Base-by-base conservation (phyloP, 2,797 vertebrate genomes). In the Carcharodon carcharias region DNA sequence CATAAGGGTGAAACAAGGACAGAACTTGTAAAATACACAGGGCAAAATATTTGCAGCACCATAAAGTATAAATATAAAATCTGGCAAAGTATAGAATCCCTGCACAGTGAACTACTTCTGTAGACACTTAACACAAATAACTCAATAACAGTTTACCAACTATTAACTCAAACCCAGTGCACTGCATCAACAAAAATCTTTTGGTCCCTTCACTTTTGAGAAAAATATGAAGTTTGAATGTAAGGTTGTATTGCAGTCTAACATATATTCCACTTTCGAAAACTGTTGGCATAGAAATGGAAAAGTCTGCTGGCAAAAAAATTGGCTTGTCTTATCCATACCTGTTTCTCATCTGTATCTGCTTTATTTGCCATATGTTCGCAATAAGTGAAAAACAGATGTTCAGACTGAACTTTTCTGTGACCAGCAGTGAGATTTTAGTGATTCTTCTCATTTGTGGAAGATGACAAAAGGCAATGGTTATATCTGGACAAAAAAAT, bases 301-400 rank as follows among this genome's bases (percentile, higher is more conserved):
- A 58, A 61, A 58, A 61, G 56, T 91, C 54, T 91, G 56, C 88
- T 91, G 88, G 26, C 45, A 9, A 40, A 26, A 14, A 58, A 91
- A 35, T 50, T 91, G 31, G 88, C 56, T 58, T 61, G 3, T 56
- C 88, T 58, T 56, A 35, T 58, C 88, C 54, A 12, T 91, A 91
- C 88, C 88, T 56, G 54, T 35, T 56, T 35, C 14, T 91, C 88
- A 91, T 91, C 88, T 91, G 88, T 91, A 56, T 61, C 54, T 58
- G 54, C 56, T 89, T 91, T 58, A 58, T 91, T 91, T 91, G 88
- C 54, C 88, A 91, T 91, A 58, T 35, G 88, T 91, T 91, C 14
- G 28, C 88, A 58, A 61, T n/a, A 91, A 91, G 28, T 58, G 12
- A 35, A 61, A 31, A 91, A 91, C 88, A 91, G 88, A 91, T 91